Percentiles rank a stretch among this genome's conserved stretches.
These are phyloP conservation scores for Sycophaga agraensis DNA, from an alignment of 1,140 invertebrate species.

Conservation along the genomic window DNA sequence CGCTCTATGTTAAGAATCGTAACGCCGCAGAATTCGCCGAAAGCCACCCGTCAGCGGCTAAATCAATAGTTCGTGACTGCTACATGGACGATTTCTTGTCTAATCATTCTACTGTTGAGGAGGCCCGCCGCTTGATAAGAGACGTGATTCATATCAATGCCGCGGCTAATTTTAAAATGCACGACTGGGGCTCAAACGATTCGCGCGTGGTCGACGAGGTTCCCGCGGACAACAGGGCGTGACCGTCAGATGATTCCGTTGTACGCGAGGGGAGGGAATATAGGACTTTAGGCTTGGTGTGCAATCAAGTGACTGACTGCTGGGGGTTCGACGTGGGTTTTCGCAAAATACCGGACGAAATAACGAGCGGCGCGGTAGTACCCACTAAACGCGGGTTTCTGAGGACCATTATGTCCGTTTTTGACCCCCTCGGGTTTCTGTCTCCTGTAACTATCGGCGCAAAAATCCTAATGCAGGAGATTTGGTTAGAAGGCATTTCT, in stretches of 20 bases:
- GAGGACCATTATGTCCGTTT: constrained; percentile 41
- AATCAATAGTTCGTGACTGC: neutral
- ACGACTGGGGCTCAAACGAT: neutral
- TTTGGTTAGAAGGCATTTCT: constrained; percentile 32
- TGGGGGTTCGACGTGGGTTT: neutral
- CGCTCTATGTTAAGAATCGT: neutral
- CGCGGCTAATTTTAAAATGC: neutral
- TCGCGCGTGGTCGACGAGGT: neutral
- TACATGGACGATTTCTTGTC: neutral
- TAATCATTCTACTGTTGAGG: neutral
- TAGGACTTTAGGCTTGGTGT: neutral
- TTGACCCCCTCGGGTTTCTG: constrained; percentile 46
- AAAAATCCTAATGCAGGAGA: constrained; percentile 47
- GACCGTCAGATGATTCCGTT: too few relatives aligned
- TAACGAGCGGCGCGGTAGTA: neutral
- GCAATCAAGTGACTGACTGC: neutral
- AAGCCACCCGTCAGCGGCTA: neutral
- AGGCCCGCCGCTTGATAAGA: neutral
- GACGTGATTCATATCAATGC: neutral
- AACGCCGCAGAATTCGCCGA: neutral
- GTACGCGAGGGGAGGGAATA: neutral
- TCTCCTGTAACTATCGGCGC: constrained; percentile 40
- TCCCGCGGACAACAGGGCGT: neutral
- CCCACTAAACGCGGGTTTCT: too few relatives aligned
- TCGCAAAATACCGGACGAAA: neutral